phyloP scores from a whole-genome alignment of 2,888 invertebrate species.

The Stratiomys singularior region DNA sequence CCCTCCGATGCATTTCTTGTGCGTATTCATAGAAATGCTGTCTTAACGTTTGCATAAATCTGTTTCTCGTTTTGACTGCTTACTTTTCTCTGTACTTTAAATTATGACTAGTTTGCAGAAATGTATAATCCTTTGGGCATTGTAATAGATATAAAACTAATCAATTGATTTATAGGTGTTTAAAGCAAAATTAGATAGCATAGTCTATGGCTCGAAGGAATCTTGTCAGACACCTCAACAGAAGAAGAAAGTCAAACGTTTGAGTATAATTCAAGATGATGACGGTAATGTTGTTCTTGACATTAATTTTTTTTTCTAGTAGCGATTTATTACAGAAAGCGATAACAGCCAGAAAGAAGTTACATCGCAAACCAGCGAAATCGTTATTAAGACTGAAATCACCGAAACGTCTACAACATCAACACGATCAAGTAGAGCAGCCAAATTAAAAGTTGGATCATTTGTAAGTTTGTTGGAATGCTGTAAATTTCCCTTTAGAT shows the following conservation, averaged over 20 bases:
- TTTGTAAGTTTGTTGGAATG: conserved; percentile 56
- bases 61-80: too few species aligned
- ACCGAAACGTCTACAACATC: conserved; percentile 40
- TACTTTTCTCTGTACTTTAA: too few species aligned
- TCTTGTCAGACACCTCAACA: conserved; percentile 18
- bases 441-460: conserved; percentile 58
- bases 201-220: conserved; percentile 17
- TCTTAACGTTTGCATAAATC: too few species aligned
- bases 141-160: too few species aligned
- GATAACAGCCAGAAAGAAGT: not conserved
- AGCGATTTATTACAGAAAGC: not conserved
- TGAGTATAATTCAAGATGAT: conserved; percentile 31
- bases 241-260: conserved; percentile 29
- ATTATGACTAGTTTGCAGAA: too few species aligned
- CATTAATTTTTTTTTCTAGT: not conserved
- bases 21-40: too few species aligned
- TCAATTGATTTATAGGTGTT: conserved; percentile 18
- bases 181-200: not conserved
- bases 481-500: too few species aligned
- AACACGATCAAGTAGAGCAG: conserved; percentile 59
- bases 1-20: too few species aligned
- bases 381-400: conserved; percentile 16
- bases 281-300: conserved; percentile 23
- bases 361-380: not conserved
- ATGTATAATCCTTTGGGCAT: too few species aligned